Conservation (phyloP, 1,140 invertebrate species). For the Aphaenogaster rudis region DNA sequence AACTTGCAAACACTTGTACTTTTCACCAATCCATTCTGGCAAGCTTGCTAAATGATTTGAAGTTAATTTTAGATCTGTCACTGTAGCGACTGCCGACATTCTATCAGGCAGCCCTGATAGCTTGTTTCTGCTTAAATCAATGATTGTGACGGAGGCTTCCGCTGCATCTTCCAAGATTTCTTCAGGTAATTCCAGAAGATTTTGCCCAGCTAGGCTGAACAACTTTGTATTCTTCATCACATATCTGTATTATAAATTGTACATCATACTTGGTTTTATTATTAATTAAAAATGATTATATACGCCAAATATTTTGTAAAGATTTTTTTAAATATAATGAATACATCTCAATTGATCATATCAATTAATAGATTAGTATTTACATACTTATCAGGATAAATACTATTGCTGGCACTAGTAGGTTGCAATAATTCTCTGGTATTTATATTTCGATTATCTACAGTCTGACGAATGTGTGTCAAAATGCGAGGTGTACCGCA, state of each 20-base stretch:
- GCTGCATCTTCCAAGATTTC: slow-evolving; percentile 91
- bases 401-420: slow-evolving; percentile 67
- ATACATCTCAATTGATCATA: slow-evolving; percentile 1
- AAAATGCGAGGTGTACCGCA: slow-evolving; percentile 94
- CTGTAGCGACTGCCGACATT: slow-evolving; percentile 86
- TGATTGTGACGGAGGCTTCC: slow-evolving; percentile 90
- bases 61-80: slow-evolving; percentile 91
- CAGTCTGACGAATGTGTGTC: slow-evolving; percentile 91
- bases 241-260: slow-evolving; percentile 87
- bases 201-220: slow-evolving; percentile 90
- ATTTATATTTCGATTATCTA: slow-evolving; percentile 85
- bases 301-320: background rate
- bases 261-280: background rate
- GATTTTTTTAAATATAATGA: background rate
- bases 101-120: slow-evolving; percentile 89
- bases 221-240: slow-evolving; percentile 91
- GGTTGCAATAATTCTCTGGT: slow-evolving; percentile 72
- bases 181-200: slow-evolving; percentile 90
- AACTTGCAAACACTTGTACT: slow-evolving; percentile 89
- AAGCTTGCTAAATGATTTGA: slow-evolving; percentile 90
- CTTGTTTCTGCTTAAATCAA: slow-evolving; percentile 94
- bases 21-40: slow-evolving; percentile 89
- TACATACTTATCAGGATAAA: slow-evolving; percentile 91
- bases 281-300: background rate
- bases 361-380: slow-evolving; percentile 41